Conservation (phyloP, 2,797 vertebrate genomes). For the Sebastes nivosus region DNA sequence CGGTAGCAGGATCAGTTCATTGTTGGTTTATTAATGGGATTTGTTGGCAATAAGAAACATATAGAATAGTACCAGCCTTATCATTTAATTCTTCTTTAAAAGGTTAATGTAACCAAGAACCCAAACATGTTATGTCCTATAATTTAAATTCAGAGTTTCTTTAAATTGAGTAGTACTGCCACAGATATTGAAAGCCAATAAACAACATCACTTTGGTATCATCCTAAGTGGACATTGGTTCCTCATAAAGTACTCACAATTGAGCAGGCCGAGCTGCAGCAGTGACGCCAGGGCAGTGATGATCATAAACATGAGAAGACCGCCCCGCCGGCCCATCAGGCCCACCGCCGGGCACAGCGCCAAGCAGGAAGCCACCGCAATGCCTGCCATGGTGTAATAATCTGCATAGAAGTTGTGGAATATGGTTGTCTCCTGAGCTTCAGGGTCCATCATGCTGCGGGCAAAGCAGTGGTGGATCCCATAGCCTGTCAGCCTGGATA, state of each 20-base stretch:
- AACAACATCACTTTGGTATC: neutral
- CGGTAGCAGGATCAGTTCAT: neutral
- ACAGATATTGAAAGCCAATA: neutral
- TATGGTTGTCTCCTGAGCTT: constrained; percentile 84
- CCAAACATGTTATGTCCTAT: neutral
- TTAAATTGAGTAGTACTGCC: neutral
- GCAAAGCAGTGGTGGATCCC: constrained; percentile 99
- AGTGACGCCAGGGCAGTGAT: constrained; percentile 95
- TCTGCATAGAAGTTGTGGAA: constrained; percentile 94
- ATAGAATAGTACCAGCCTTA: neutral
- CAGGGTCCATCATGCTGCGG: constrained; percentile 93
- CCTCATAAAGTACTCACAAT: constrained; percentile 85
- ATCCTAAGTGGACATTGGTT: no score
- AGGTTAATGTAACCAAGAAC: neutral
- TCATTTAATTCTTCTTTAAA: neutral
- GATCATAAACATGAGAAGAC: constrained; percentile 97
- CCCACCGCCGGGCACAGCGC: constrained; percentile 92
- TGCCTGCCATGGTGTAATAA: constrained; percentile 95
- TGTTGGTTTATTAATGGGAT: neutral
- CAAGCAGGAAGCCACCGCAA: constrained; percentile 91
- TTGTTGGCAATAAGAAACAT: neutral
- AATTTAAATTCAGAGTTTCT: neutral
- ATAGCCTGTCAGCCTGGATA: constrained; percentile 90
- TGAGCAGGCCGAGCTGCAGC: constrained; percentile 94
- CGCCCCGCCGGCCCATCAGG: constrained; percentile 93